phyloP scores from a whole-genome alignment of 2,113 vertebrate species.

The Gobio gobio region DNA sequence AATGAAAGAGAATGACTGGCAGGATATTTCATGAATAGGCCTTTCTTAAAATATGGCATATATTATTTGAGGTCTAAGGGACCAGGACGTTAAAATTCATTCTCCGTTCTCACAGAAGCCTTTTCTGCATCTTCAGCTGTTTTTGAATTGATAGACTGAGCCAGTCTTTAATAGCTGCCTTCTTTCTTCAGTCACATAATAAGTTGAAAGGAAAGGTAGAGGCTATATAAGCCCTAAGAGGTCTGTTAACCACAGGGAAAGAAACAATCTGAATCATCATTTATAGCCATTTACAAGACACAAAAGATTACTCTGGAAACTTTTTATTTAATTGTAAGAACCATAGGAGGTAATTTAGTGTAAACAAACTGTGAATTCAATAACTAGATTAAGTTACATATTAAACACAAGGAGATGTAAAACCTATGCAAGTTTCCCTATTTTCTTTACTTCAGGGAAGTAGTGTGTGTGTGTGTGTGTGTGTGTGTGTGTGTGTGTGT shows the following conservation, averaged over 20 bases:
- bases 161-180: constrained; percentile 39
- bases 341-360: not conserved
- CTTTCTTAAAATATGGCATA: constrained; percentile 19
- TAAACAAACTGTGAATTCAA: not conserved
- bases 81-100: constrained; percentile 39
- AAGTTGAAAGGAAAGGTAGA: constrained; percentile 22
- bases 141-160: constrained; percentile 36
- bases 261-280: constrained; percentile 23
- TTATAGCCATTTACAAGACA: not conserved
- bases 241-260: constrained; percentile 27
- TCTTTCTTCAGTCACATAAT: constrained; percentile 37
- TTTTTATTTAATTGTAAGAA: constrained; percentile 9
- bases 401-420: not conserved
- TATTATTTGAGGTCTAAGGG: constrained; percentile 9
- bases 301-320: constrained; percentile 12
- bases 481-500: not conserved
- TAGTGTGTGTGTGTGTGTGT: not conserved
- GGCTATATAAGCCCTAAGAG: constrained; percentile 18
- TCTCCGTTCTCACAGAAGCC: constrained; percentile 9
- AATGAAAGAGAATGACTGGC: constrained; percentile 11
- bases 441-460: not conserved
- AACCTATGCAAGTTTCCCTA: not conserved
- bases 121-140: constrained; percentile 46
- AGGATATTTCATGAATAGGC: constrained; percentile 38
- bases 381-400: not conserved